A percentile compares a stretch with the other conserved stretches of the same genome.
These are phyloP conservation scores for Agrotis segetum DNA, from an alignment of 2,888 invertebrate genomes.

Conservation along the genomic window DNA sequence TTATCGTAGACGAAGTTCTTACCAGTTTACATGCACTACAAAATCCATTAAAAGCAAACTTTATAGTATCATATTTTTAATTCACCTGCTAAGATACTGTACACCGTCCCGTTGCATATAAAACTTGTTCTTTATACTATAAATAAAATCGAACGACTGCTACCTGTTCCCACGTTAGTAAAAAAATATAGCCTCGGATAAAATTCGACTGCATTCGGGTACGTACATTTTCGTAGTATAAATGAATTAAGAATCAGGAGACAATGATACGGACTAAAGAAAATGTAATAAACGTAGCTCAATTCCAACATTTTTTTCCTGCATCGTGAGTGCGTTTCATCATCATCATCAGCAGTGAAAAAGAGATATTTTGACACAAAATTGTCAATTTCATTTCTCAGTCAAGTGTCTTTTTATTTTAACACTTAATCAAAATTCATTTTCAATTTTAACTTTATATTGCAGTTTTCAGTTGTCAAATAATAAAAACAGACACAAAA, in stretches of 20 bases:
- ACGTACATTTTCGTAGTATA: background rate
- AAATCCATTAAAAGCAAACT: slow-evolving; percentile 10
- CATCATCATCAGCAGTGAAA: too few relatives aligned
- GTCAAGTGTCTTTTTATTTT: too few relatives aligned
- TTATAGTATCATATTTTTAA: slow-evolving; percentile 33
- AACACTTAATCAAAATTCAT: too few relatives aligned
- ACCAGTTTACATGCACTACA: background rate
- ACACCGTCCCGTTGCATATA: slow-evolving; percentile 30
- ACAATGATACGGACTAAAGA: background rate
- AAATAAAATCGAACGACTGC: slow-evolving; percentile 50
- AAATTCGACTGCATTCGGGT: slow-evolving; percentile 39
- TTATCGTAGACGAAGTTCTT: too few relatives aligned
- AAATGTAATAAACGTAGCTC: too few relatives aligned
- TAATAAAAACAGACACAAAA: too few relatives aligned
- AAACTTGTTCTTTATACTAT: slow-evolving; percentile 51
- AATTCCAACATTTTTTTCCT: too few relatives aligned
- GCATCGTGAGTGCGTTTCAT: too few relatives aligned
- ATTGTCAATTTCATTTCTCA: too few relatives aligned
- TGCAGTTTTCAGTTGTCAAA: too few relatives aligned
- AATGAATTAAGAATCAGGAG: slow-evolving; percentile 12
- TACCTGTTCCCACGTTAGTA: slow-evolving; percentile 14
- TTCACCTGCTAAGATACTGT: slow-evolving; percentile 26
- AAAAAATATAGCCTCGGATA: slow-evolving; percentile 45
- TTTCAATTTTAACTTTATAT: too few relatives aligned
- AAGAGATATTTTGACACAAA: too few relatives aligned